phyloP scores from a whole-genome alignment of 2,113 vertebrate species.

The Rattus rattus region DNA sequence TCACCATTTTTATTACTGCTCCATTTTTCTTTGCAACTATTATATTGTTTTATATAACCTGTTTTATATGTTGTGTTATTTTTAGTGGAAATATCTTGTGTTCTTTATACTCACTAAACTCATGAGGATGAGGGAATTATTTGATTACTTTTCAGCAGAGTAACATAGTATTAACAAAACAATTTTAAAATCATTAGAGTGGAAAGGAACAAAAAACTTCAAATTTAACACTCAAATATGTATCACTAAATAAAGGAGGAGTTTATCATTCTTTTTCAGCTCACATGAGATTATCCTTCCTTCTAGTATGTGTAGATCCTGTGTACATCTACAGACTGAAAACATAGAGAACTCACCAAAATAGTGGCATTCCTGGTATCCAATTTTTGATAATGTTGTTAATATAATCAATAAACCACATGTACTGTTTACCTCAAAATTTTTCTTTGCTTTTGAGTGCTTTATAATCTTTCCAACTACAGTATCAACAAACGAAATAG shows the following conservation, averaged over 20 bases:
- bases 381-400: neutral
- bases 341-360: neutral
- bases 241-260: neutral
- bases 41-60: neutral
- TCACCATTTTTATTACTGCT: too few relatives aligned
- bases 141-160: neutral
- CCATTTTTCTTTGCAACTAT: neutral
- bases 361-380: neutral
- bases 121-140: neutral
- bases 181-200: neutral
- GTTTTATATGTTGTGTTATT: too few relatives aligned
- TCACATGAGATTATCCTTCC: neutral
- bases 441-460: too few relatives aligned
- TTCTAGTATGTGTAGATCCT: neutral
- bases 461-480: neutral
- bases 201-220: neutral
- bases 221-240: neutral
- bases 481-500: neutral
- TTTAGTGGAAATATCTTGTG: neutral
- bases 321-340: neutral
- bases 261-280: accelerated
- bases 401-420: neutral
- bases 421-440: neutral
- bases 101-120: neutral
- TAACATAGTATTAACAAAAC: neutral